phyloP scores from a whole-genome alignment of 2,888 invertebrate genomes.

The Lycophotia porphyrea region DNA sequence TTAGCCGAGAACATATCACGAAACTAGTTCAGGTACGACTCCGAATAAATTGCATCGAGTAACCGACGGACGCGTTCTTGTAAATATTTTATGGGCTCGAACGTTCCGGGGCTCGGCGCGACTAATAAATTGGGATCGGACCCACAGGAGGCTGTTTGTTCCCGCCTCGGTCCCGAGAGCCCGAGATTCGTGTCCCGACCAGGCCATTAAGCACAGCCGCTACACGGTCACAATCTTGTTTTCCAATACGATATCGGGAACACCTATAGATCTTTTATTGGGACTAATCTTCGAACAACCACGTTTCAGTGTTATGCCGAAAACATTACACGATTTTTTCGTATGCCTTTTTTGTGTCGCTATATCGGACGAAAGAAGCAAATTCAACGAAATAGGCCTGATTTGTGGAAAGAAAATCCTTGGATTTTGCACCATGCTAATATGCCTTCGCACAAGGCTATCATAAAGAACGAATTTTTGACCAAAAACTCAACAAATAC shows the following conservation, averaged over 20 bases:
- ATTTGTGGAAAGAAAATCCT: no score
- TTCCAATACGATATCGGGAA: conserved; percentile 67
- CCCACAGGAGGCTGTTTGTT: conserved; percentile 71
- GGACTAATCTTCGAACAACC: conserved; percentile 56
- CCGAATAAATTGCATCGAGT: conserved; percentile 71
- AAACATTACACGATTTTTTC: conserved; percentile 41
- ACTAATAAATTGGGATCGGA: conserved; percentile 75
- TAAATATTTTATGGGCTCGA: conserved; percentile 73
- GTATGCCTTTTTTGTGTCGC: conserved; percentile 27
- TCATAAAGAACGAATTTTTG: no score
- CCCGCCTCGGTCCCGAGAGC: conserved; percentile 67
- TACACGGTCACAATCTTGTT: conserved; percentile 72
- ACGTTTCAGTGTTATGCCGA: conserved; percentile 57
- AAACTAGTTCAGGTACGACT: conserved; percentile 52
- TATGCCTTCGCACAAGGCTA: no score
- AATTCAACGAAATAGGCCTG: no score
- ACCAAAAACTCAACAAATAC: no score
- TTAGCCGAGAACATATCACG: conserved; percentile 48
- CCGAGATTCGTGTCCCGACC: conserved; percentile 62
- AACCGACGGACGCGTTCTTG: conserved; percentile 66
- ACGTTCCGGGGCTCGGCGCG: conserved; percentile 55
- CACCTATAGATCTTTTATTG: conserved; percentile 60
- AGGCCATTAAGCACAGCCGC: conserved; percentile 76
- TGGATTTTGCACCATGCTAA: no score
- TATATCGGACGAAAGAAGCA: no score